phyloP scores from a whole-genome alignment of 2,113 vertebrate species.

The Embiotoca jacksoni region DNA sequence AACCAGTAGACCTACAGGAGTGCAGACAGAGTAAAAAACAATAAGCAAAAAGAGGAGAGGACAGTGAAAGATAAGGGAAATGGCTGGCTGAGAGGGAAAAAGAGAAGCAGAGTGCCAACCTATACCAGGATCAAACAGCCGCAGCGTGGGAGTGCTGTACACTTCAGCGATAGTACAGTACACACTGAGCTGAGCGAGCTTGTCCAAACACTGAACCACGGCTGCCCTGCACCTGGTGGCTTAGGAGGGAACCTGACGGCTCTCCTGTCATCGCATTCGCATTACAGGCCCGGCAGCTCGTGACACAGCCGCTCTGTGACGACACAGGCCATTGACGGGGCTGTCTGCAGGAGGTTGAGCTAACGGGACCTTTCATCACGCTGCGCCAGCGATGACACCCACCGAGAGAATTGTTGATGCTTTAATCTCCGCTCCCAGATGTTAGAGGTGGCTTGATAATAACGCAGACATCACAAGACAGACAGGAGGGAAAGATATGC shows the following conservation, averaged over 20 bases:
- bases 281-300: conserved; percentile 72
- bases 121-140: conserved; percentile 31
- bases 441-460: conserved; percentile 46
- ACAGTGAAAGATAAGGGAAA: conserved; percentile 20
- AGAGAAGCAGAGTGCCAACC: conserved; percentile 20
- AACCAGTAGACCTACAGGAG: conserved; percentile 17
- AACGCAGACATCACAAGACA: conserved; percentile 17
- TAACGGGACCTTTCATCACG: conserved; percentile 60
- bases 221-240: conserved; percentile 72
- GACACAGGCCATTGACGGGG: conserved; percentile 35
- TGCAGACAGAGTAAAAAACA: conserved; percentile 9
- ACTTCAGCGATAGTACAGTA: conserved; percentile 31
- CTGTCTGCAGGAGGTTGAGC: conserved; percentile 47
- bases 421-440: conserved; percentile 70
- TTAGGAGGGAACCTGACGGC: conserved; percentile 40
- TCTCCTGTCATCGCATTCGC: conserved; percentile 74
- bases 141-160: conserved; percentile 25
- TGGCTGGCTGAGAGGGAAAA: conserved; percentile 11
- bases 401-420: conserved; percentile 44
- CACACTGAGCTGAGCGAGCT: conserved; percentile 15
- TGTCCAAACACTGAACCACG: conserved; percentile 52
- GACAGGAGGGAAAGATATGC: background rate
- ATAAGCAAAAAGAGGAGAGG: background rate
- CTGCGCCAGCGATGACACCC: conserved; percentile 52
- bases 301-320: conserved; percentile 58